Percentiles rank a stretch among this genome's conserved stretches.
Conservation (phyloP, 2,888 invertebrate species). For the Limulus polyphemus region DNA sequence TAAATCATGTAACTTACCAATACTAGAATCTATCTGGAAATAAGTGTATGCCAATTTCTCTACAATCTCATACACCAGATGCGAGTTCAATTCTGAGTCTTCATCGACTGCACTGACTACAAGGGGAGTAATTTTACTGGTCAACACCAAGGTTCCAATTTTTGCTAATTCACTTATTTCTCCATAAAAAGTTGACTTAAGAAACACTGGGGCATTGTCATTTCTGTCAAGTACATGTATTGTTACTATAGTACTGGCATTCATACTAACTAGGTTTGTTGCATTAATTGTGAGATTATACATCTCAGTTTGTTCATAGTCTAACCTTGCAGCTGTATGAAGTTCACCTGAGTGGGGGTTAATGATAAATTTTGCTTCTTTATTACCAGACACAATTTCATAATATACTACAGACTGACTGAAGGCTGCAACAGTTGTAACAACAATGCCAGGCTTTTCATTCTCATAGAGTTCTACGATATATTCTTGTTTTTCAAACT, state of each 20-base stretch:
- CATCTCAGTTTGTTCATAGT: conserved; percentile 26
- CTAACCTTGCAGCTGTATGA: conserved; percentile 22
- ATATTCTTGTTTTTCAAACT: conserved; percentile 41
- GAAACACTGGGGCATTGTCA: conserved; percentile 64
- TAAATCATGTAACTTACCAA: conserved; percentile 37
- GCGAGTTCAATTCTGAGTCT: conserved; percentile 73
- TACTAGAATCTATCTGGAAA: conserved; percentile 74
- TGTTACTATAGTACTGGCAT: conserved; percentile 54
- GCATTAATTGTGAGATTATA: conserved; percentile 25
- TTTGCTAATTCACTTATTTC: conserved; percentile 60
- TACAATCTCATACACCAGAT: conserved; percentile 69
- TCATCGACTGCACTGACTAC: conserved; percentile 70
- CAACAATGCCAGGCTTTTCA: conserved; percentile 59
- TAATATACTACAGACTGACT: conserved; percentile 67
- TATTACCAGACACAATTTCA: conserved; percentile 61
- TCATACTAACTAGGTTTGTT: conserved; percentile 62
- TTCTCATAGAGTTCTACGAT: conserved; percentile 70
- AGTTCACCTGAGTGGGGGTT: conserved; percentile 72
- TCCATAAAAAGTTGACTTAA: conserved; percentile 52
- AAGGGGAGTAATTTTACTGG: conserved; percentile 55
- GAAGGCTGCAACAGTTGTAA: conserved; percentile 52
- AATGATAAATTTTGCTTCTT: conserved; percentile 57
- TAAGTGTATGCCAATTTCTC: conserved; percentile 61
- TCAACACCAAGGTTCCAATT: conserved; percentile 57
- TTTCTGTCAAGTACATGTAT: conserved; percentile 80